phyloP scores from a whole-genome alignment of 2,113 vertebrate species.

The Callipepla californica region DNA sequence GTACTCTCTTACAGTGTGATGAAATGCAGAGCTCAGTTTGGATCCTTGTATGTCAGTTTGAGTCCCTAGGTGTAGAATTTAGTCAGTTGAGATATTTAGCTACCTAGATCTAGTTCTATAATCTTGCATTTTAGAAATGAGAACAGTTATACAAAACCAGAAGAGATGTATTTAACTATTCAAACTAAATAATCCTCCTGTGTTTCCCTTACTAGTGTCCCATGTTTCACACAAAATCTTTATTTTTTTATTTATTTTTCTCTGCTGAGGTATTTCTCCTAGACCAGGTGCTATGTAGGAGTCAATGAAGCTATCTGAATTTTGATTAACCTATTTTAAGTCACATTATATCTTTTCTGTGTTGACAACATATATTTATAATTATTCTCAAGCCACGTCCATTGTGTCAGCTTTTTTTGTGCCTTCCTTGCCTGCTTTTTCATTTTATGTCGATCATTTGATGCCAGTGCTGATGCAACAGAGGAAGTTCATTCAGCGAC shows the following conservation, averaged over 20 bases:
- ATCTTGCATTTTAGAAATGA: background rate
- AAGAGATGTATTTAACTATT: background rate
- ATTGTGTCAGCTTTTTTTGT: background rate
- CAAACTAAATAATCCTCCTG: background rate
- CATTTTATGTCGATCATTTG: background rate
- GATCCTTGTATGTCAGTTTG: background rate
- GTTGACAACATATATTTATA: background rate
- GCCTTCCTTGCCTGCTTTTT: background rate
- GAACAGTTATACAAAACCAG: accelerated
- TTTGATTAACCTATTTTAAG: background rate
- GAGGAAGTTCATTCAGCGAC: background rate
- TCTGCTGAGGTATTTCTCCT: background rate
- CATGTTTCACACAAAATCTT: accelerated
- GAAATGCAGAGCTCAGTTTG: background rate
- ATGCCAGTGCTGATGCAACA: background rate
- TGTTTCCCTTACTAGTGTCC: background rate
- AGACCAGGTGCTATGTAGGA: background rate
- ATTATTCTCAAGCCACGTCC: background rate
- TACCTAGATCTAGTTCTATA: background rate
- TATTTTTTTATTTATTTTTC: background rate
- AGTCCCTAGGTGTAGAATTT: background rate
- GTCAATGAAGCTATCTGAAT: background rate
- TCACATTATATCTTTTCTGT: background rate
- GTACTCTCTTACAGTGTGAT: background rate
- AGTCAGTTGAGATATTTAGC: background rate